Conservation (phyloP, 2,113 vertebrate genomes). For the Accipiter virgatus region DNA sequence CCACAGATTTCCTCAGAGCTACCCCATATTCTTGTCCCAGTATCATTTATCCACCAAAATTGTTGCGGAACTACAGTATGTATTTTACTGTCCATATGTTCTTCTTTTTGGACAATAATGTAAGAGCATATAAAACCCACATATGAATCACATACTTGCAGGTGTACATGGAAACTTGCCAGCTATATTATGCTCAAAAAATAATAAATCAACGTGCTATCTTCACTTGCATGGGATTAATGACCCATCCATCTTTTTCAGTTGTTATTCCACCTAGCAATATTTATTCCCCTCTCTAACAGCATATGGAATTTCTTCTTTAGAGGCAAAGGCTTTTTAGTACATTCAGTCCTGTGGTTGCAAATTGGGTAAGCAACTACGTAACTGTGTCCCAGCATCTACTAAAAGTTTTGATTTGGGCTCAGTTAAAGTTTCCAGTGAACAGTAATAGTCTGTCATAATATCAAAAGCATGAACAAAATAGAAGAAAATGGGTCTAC, state of each 20-base stretch:
- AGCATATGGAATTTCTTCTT: not conserved
- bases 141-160: not conserved
- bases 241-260: not conserved
- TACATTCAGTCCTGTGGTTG: not conserved
- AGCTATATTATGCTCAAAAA: not conserved
- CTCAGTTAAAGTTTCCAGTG: not conserved
- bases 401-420: not conserved
- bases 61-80: not conserved
- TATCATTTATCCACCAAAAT: not conserved
- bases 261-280: not conserved
- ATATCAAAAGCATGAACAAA: not conserved
- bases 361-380: not conserved
- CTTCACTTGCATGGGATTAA: not conserved
- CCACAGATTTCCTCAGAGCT: not conserved
- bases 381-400: not conserved
- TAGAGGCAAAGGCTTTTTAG: not conserved
- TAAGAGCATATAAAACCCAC: not conserved
- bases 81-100: not conserved
- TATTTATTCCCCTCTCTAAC: not conserved
- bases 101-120: not conserved
- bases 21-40: not conserved
- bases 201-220: not conserved
- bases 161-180: not conserved
- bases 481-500: not conserved
- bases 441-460: not conserved